Evolutionary conservation across 1,140 invertebrate species (phyloP).

Genomic region (Philopotamus ludificatus): DNA sequence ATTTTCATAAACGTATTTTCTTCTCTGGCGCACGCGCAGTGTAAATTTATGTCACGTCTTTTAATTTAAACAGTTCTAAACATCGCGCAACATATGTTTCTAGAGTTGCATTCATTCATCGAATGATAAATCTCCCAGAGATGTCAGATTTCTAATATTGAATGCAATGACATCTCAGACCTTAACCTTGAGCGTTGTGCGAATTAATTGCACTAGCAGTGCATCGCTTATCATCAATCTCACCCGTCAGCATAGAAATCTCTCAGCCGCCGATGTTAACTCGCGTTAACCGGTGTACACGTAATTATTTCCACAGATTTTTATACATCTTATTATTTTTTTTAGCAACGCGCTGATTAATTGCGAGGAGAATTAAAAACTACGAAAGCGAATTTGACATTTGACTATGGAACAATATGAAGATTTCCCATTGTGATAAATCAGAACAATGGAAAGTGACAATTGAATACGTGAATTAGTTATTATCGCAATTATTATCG

Average conservation of each 20-base stretch:
- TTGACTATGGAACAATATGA: neutral
- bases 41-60: too few species aligned
- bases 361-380: too few species aligned
- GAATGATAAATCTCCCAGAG: too few species aligned
- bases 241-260: too few species aligned
- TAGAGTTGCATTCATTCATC: too few species aligned
- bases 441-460: neutral
- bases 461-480: neutral
- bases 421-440: neutral
- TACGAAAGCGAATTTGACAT: neutral
- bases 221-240: neutral
- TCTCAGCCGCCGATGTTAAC: too few species aligned
- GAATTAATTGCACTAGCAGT: neutral
- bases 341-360: neutral
- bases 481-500: neutral
- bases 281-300: too few species aligned
- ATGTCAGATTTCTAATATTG: neutral
- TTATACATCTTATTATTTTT: neutral
- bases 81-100: too few species aligned
- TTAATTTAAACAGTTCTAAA: too few species aligned
- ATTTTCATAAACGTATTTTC: too few species aligned
- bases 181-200: neutral
- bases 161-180: neutral
- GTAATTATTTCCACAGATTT: too few species aligned
- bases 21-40: too few species aligned